These are phyloP conservation scores for Notarius quadriscutis DNA, from an alignment of 2,113 vertebrate species.

Conservation along the genomic window DNA sequence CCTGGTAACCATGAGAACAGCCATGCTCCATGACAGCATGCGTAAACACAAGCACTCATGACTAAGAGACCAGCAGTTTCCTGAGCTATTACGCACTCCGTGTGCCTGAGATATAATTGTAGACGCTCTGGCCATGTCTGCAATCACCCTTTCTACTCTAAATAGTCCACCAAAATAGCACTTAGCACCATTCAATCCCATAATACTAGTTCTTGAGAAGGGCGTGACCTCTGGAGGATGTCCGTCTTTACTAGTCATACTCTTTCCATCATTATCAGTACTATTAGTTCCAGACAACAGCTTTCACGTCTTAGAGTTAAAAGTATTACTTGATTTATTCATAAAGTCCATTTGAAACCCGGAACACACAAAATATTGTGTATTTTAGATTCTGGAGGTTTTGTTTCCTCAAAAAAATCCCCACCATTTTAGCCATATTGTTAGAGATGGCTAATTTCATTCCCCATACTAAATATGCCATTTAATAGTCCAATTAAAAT, in stretches of 20 bases:
- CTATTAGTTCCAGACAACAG: not conserved
- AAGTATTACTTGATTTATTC: not conserved
- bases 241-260: not conserved
- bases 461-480: not conserved
- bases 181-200: not conserved
- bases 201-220: not conserved
- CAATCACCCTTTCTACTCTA: conserved; percentile 16
- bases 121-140: conserved; percentile 56
- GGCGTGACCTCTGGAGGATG: not conserved
- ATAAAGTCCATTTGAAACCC: not conserved
- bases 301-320: not conserved
- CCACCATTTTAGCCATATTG: not conserved
- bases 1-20: conserved; percentile 57
- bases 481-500: not conserved
- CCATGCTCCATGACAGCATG: conserved; percentile 49
- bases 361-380: not conserved
- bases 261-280: not conserved
- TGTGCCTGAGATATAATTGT: conserved; percentile 59
- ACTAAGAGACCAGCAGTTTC: conserved; percentile 60
- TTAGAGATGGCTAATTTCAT: not conserved
- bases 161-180: conserved; percentile 14
- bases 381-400: not conserved
- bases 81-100: conserved; percentile 64
- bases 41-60: conserved; percentile 36
- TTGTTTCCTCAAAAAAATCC: not conserved